Percentiles rank a stretch among this genome's conserved stretches.
These are phyloP conservation scores for Drosophila baimaii DNA, from an alignment of 1,140 invertebrate species.

Conservation along the genomic window DNA sequence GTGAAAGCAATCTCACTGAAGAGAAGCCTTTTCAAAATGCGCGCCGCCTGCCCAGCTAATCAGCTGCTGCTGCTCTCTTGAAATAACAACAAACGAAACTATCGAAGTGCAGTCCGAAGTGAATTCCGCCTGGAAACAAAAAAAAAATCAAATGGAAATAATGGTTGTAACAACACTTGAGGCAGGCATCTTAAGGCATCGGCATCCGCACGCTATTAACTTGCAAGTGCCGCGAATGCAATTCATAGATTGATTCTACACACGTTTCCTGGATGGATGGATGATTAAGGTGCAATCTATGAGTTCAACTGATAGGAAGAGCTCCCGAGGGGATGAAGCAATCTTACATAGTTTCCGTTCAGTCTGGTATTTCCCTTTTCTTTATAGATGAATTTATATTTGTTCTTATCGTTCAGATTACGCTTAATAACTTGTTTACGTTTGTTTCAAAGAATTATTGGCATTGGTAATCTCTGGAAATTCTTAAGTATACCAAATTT, in stretches of 20 bases:
- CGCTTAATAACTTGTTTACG: constrained; percentile 3
- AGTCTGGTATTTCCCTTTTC: constrained; percentile 13
- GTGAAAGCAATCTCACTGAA: constrained; percentile 27
- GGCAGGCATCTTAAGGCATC: constrained; percentile 7
- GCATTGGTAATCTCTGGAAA: neutral
- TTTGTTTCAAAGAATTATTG: neutral
- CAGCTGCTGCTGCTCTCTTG: constrained; percentile 24
- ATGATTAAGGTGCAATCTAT: constrained; percentile 14
- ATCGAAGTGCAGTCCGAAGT: constrained; percentile 39
- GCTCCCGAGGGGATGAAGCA: constrained; percentile 1
- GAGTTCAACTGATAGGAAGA: constrained; percentile 19
- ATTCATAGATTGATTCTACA: constrained; percentile 33
- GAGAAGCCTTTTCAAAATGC: constrained; percentile 58
- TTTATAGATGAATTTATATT: neutral
- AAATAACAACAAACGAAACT: constrained; percentile 28
- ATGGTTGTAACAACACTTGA: constrained; percentile 11
- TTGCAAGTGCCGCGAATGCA: constrained; percentile 24
- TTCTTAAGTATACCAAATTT: neutral
- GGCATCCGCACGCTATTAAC: constrained; percentile 26
- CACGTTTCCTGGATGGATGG: constrained; percentile 12
- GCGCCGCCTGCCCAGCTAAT: constrained; percentile 24
- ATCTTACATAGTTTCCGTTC: neutral
- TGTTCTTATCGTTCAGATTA: constrained; percentile 2
- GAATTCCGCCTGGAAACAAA: constrained; percentile 38
- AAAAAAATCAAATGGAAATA: constrained; percentile 16